Conservation (phyloP, 2,888 invertebrate species). For the Punctoribates punctum region DNA sequence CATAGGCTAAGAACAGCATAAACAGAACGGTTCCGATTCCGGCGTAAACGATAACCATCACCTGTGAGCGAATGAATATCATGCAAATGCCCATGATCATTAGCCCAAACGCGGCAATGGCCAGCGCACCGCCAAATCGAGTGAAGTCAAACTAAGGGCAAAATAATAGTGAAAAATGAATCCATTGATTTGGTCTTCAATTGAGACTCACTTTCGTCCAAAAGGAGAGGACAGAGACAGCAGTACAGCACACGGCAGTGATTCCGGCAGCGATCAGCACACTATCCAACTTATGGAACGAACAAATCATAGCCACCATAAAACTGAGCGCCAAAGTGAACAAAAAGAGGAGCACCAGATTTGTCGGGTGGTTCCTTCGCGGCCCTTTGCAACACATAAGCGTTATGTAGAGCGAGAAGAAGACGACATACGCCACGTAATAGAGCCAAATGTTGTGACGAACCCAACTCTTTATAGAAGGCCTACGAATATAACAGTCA, state of each 20-base stretch:
- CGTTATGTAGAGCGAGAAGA: conserved; percentile 42
- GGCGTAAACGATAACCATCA: background rate
- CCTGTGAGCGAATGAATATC: background rate
- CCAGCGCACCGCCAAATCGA: background rate
- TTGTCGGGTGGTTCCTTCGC: conserved; percentile 42
- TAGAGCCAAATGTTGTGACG: background rate
- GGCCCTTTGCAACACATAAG: conserved; percentile 43
- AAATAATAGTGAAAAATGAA: background rate
- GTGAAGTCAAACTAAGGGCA: conserved; percentile 34
- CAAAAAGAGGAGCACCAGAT: conserved; percentile 41
- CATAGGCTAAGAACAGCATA: conserved; percentile 31
- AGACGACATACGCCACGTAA: conserved; percentile 23
- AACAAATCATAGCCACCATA: conserved; percentile 24
- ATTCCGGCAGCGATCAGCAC: conserved; percentile 30
- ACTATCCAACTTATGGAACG: background rate
- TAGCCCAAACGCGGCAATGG: background rate
- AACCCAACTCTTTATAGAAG: conserved; percentile 17
- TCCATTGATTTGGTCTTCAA: background rate
- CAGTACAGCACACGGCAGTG: conserved; percentile 22
- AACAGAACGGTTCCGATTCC: conserved; percentile 21
- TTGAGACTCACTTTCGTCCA: conserved; percentile 21
- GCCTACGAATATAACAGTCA: background rate
- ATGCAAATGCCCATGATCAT: conserved; percentile 16
- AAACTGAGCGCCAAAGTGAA: conserved; percentile 37
- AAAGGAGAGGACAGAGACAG: conserved; percentile 17